These are phyloP conservation scores for Lypha dubia DNA, from an alignment of 2,888 invertebrate genomes.

Conservation along the genomic window DNA sequence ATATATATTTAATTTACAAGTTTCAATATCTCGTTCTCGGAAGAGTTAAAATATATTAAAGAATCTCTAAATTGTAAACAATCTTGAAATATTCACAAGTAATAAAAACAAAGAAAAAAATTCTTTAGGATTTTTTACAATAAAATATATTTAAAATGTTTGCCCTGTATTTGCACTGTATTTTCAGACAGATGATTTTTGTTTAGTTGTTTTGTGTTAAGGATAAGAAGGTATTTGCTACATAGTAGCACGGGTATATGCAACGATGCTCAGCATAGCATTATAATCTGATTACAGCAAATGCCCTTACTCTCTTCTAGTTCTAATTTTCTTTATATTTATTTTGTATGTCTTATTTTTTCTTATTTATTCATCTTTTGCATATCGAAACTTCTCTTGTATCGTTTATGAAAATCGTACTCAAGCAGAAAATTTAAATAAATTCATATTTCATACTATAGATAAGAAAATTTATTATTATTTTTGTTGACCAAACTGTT, in stretches of 20 bases:
- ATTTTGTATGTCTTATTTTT: conserved; percentile 13
- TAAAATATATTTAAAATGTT: no score
- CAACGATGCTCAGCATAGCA: conserved; percentile 51
- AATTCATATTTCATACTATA: conserved; percentile 70
- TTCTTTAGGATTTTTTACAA: no score
- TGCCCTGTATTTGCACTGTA: conserved; percentile 9
- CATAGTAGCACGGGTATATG: not conserved
- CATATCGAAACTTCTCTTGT: conserved; percentile 57
- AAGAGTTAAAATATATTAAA: no score
- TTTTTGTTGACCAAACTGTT: conserved; percentile 67
- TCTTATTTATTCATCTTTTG: conserved; percentile 13
- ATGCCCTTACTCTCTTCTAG: conserved; percentile 53
- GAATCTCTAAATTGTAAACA: no score
- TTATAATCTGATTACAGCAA: conserved; percentile 69
- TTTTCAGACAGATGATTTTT: conserved; percentile 19
- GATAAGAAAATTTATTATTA: conserved; percentile 71
- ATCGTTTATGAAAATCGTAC: conserved; percentile 64
- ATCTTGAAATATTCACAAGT: no score
- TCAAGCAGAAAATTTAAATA: conserved; percentile 73
- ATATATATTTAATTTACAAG: no score
- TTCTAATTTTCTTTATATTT: conserved; percentile 47
- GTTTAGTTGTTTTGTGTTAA: not conserved
- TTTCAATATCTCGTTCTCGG: no score
- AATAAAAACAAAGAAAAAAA: no score
- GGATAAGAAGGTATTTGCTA: conserved; percentile 30